Evolutionary conservation across 2,113 vertebrate genomes (phyloP), one percentile per base, ranked within the genome.

Genomic region (Fregetta grallaria): DNA sequence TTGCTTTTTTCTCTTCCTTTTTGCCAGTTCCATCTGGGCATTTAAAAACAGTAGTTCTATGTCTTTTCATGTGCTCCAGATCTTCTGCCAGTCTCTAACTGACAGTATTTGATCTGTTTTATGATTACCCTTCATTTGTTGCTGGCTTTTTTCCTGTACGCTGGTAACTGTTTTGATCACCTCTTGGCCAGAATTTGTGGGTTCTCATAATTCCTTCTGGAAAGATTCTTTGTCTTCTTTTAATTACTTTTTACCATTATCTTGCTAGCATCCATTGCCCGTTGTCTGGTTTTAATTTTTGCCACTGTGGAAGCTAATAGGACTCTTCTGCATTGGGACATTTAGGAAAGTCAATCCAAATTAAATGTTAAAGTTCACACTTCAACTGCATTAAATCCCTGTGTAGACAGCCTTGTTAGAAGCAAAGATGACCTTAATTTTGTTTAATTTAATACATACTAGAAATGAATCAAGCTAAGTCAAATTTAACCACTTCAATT

Each of bases 231-330:
- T 97, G 62, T 90, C 85, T 95, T 91, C 71, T 74, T 96, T 95
- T 97, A 94, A 97, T 97, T 96, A 96, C 89, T 94, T 97, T 97
- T 96, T 93, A 82, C 89, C 75, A 88, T 65, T 92, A 88, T 45
- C 75, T 96, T 90, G 92, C 92, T 86, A 65, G 15, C 53, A 92
- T 96, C 93, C 96, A 86, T 75, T 87, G 76, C 38, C 56, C 72
- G 80, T 95, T 96, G 84, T 89, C 88, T 94, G 81, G 62, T 92
- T 94, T 92, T 87, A 96, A 92, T 95, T 97, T 96, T 94, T 94
- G 90, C 91, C 75, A 84, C 73, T 78, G 52, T 89, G 44, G 71
- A 94, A 94, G 47, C 76, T 91, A 94, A 91, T 91, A 95, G 79
- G 23, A 58, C 62, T 92, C 49, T 90, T 91, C 92, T 86, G 78